Base-by-base conservation (phyloP, 2,797 vertebrate genomes). In the Sebastes cheni region DNA sequence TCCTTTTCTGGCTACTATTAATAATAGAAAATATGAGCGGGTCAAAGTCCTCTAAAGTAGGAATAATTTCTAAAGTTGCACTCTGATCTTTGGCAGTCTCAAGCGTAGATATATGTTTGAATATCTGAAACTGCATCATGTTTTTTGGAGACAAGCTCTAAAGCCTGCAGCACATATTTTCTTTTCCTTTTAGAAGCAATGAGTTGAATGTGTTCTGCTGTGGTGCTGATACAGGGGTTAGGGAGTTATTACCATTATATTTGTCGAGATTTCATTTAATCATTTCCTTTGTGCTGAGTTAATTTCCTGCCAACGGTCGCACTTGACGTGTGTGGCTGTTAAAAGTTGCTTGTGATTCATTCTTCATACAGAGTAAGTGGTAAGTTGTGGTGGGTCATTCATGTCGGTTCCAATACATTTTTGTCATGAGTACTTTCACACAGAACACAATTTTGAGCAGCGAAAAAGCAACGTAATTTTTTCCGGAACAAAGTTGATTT, bases 1-100 rank as follows among this genome's bases (percentile, higher is more conserved):
- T 11, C 18, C 76, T 83, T 67, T 61, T 25, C 52, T 34, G 27
- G 11, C 39, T 70, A 16, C 11, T 11, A 29, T 64, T 62, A 67
- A 78, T 80, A 75, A 72, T 22, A 27, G 13, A 65, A 73, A 73
- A 78, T 46, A 25, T 79, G 32, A 80, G 12, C 60, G 59, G 72
- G 30, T 80, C 54, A 83, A 25, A 81, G 76, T 58, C 67, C 8
- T 72, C 29, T 61, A 25, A 74, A 81, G 32, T 14, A 77, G 22
- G 23, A 72, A 58, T 50, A 23, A 62, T 29, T 52, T 70, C 80
- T 70, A 69, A 74, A 59, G 29, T 23, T 61, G 64, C 59, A 13
- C 66, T 77, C 54, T 75, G 30, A 65, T 67, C 54, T 71, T 42
- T n/a, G 30, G 16, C 32, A 22, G 60, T 52, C 20, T 83, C 29